Conservation (phyloP, 2,888 invertebrate genomes). For the Spodoptera picta region DNA sequence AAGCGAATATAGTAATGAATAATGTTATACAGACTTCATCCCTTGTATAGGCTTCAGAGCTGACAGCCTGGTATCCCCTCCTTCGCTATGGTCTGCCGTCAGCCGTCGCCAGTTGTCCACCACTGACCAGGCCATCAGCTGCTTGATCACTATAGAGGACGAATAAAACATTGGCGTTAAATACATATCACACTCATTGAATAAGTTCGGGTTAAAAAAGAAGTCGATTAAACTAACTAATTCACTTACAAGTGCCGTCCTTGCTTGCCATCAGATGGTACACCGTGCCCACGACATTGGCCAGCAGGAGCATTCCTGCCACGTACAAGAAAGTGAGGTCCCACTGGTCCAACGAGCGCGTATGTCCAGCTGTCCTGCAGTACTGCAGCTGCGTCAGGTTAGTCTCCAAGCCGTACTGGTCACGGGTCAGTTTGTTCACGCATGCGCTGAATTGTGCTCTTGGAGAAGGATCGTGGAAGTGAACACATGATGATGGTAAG, state of each 20-base stretch:
- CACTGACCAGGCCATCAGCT: slow-evolving; percentile 69
- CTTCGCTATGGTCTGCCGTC: slow-evolving; percentile 58
- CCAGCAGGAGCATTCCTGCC: slow-evolving; percentile 48
- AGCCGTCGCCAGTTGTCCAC: slow-evolving; percentile 68
- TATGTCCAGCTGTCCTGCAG: slow-evolving; percentile 49
- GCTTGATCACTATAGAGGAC: slow-evolving; percentile 62
- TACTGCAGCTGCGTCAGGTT: slow-evolving; percentile 61
- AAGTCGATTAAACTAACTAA: not conserved
- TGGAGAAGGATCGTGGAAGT: slow-evolving; percentile 33
- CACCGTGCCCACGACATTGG: slow-evolving; percentile 67
- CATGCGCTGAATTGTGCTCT: slow-evolving; percentile 64
- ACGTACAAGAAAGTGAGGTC: slow-evolving; percentile 57
- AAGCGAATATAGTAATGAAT: not conserved
- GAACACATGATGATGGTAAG: slow-evolving; percentile 62
- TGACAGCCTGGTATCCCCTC: slow-evolving; percentile 64
- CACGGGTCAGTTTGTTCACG: slow-evolving; percentile 56
- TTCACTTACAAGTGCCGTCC: slow-evolving; percentile 57
- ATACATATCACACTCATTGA: too few relatives aligned
- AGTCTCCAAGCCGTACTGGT: slow-evolving; percentile 57
- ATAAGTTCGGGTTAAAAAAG: too few relatives aligned
- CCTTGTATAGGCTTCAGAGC: slow-evolving; percentile 72
- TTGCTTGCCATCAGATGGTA: slow-evolving; percentile 60
- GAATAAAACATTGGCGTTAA: not conserved
- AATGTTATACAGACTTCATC: slow-evolving; percentile 63
- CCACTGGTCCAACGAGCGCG: slow-evolving; percentile 37